These are phyloP conservation scores for Brachionus koreanus DNA, from an alignment of 1,140 invertebrate genomes.

Conservation along the genomic window DNA sequence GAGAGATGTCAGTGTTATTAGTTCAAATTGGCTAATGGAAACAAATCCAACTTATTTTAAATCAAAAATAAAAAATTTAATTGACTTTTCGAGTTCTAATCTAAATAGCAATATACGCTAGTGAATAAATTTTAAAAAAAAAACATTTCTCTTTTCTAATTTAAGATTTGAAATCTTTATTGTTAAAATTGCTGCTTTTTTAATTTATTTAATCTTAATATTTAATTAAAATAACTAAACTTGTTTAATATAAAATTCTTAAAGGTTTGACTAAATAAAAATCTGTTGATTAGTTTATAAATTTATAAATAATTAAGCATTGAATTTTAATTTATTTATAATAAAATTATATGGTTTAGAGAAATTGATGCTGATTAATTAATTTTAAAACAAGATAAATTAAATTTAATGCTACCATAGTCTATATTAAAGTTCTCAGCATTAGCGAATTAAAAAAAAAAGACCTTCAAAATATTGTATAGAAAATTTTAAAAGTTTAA, in stretches of 20 bases:
- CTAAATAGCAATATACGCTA: not conserved
- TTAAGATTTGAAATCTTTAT: too few relatives aligned
- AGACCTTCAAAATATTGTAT: not conserved
- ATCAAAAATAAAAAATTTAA: constrained; percentile 22
- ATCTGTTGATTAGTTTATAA: not conserved
- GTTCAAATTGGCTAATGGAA: constrained; percentile 12
- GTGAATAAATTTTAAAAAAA: not conserved
- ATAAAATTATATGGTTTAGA: too few relatives aligned
- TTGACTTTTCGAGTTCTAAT: not conserved
- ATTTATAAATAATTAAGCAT: not conserved
- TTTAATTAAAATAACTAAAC: too few relatives aligned
- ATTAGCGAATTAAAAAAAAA: not conserved
- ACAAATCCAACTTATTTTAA: constrained; percentile 27
- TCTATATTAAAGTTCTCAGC: too few relatives aligned
- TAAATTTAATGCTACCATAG: too few relatives aligned
- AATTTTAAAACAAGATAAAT: too few relatives aligned
- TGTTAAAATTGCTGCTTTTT: too few relatives aligned
- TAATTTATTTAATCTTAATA: not conserved
- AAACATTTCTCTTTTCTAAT: not conserved
- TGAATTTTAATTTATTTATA: too few relatives aligned
- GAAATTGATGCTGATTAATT: too few relatives aligned
- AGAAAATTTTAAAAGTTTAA: too few relatives aligned
- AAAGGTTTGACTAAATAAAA: not conserved
- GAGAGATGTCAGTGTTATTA: constrained; percentile 47
- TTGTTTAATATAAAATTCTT: too few relatives aligned